Base-by-base conservation (phyloP, 2,113 vertebrate genomes). In the Rhodinocichla rosea region DNA sequence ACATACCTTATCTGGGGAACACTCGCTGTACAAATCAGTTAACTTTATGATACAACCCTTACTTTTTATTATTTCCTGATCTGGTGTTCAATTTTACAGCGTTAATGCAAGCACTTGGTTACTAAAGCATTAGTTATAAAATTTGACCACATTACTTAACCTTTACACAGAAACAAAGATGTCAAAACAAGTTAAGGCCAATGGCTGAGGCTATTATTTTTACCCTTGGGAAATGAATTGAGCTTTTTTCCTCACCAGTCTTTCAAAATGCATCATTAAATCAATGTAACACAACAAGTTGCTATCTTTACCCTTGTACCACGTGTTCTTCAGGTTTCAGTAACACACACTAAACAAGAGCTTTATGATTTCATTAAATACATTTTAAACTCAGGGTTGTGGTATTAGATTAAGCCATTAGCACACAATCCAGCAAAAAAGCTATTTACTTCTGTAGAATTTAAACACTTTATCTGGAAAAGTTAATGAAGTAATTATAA, bases 1-100 rank as follows among this genome's bases (percentile, higher is more conserved):
- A 33, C 0, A 7, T 64, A 53, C 90, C 88, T 95, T 96, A 93
- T 94, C 96, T 89, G 80, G 85, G 88, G 93, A 93, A 14, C 85
- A 45, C 73, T 68, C 49, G 37, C 73, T 53, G 68, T 87, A 92
- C 0, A 26, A 94, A 93, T 96, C 96, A 92, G 93, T 96, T 97
- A 92, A 92, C 87, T 97, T 96, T 97, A 96, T 88, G 86, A 90
- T 78, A 92, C 73, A 94, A 71, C 68, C 76, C 91, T 94, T 83
- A 71, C 67, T 81, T 94, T 96, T 95, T 95, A 95, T 93, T 96
- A 60, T 93, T 95, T 95, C 95, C 95, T 96, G 92, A 93, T 86
- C 90, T 89, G 90, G 90, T 90, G 93, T 77, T 93, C 94, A 83
- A 90, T 95, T 97, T 96, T 96, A 96, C 87, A 92, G 79, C 93